Conservation (phyloP, 2,797 vertebrate species). For the Columba guinea region DNA sequence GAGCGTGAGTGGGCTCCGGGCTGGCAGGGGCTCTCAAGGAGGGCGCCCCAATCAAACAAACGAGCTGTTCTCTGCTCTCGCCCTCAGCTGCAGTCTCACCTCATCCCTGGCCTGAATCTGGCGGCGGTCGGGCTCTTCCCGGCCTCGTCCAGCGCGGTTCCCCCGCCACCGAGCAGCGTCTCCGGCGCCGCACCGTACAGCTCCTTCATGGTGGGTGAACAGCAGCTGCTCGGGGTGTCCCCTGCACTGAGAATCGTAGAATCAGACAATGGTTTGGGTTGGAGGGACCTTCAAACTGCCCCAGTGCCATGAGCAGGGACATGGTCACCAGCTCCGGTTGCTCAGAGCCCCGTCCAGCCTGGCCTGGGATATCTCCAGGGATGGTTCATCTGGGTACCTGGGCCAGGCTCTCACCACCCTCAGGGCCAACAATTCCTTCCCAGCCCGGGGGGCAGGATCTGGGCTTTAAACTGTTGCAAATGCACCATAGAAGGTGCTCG, state of each 20-base stretch:
- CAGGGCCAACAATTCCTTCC: background rate
- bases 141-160: slow-evolving; percentile 84
- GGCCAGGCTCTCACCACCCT: no score
- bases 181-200: slow-evolving; percentile 85
- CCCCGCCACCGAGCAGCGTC: slow-evolving; percentile 88
- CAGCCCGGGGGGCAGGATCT: fast-evolving
- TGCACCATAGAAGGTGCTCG: fast-evolving
- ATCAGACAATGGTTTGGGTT: no score
- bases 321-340: no score
- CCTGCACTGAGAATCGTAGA: fast-evolving
- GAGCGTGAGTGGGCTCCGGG: slow-evolving; percentile 81
- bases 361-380: no score
- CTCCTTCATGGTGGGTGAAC: slow-evolving; percentile 85
- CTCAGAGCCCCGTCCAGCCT: no score
- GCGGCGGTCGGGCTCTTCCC: slow-evolving; percentile 93
- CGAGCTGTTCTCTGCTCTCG: background rate
- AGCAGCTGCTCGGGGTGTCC: background rate
- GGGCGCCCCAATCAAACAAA: background rate
- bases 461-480: background rate
- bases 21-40: background rate
- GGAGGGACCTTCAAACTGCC: no score
- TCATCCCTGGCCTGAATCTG: slow-evolving; percentile 93
- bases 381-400: no score
- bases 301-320: no score
- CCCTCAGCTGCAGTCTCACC: slow-evolving; percentile 89